Evolutionary conservation across 2,797 vertebrate genomes (phyloP).

Genomic region (Alectoris magna): DNA sequence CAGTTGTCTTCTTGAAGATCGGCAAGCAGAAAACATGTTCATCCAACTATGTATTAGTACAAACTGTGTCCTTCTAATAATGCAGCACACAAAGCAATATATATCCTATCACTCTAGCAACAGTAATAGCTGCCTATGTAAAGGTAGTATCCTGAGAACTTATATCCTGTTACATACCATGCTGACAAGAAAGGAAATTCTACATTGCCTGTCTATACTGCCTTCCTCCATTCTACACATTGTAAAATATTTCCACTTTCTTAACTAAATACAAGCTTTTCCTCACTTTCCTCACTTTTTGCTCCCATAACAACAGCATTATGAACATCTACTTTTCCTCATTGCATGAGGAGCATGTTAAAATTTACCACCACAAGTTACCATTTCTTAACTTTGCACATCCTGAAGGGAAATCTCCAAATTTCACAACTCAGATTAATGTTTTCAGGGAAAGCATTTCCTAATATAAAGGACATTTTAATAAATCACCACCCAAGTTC

Average conservation of each 20-base stretch:
- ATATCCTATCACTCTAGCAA: not conserved
- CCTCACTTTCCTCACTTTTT: not conserved
- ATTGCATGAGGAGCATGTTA: not conserved
- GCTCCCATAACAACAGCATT: not conserved
- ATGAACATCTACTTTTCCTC: not conserved
- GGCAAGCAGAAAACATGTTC: constrained; percentile 27
- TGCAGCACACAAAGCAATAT: not conserved
- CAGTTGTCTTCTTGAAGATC: constrained; percentile 47
- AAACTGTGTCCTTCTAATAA: constrained; percentile 4
- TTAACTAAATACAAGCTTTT: not conserved
- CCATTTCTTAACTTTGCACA: not conserved
- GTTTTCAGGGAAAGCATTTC: not conserved
- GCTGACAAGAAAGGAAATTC: not conserved
- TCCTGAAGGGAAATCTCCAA: not conserved
- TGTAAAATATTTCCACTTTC: not conserved
- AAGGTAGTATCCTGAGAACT: not conserved
- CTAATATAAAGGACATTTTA: not conserved
- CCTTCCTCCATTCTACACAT: not conserved
- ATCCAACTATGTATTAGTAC: not conserved
- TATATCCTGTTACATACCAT: not conserved
- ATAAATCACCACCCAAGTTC: not conserved
- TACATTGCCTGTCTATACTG: not conserved
- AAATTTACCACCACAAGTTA: not conserved
- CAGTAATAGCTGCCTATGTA: not conserved
- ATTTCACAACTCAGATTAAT: not conserved